Evolutionary conservation across 2,888 invertebrate species (phyloP).

Genomic region (Chrysolina haemoptera): DNA sequence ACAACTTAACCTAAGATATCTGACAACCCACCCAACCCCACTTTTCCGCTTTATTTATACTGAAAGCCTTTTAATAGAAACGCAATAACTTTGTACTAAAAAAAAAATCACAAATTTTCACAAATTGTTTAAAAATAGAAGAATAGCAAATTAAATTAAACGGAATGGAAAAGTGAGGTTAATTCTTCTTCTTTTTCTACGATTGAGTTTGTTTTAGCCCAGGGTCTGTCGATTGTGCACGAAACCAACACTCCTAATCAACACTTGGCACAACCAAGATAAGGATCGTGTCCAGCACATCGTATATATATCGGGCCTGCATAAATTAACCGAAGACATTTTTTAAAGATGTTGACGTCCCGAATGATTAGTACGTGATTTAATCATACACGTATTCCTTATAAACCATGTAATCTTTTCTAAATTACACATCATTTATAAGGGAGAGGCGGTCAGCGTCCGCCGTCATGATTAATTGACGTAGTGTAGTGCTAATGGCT

Average conservation of each 20-base stretch:
- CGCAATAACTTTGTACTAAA: too few relatives aligned
- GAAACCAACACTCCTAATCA: neutral
- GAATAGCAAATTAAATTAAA: too few relatives aligned
- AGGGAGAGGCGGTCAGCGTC: slow-evolving; percentile 63
- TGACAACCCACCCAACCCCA: too few relatives aligned
- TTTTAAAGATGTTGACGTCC: slow-evolving; percentile 36
- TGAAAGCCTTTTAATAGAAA: too few relatives aligned
- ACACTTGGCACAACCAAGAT: neutral
- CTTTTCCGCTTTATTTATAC: too few relatives aligned
- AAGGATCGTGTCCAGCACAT: neutral
- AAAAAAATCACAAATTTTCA: too few relatives aligned
- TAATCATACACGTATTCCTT: slow-evolving; percentile 65
- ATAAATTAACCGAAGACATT: slow-evolving; percentile 23
- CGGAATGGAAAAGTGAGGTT: too few relatives aligned
- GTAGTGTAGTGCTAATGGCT: slow-evolving; percentile 67
- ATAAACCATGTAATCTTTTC: slow-evolving; percentile 68
- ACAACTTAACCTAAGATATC: too few relatives aligned
- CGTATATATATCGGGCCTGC: neutral
- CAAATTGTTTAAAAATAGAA: too few relatives aligned
- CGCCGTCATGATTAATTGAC: slow-evolving; percentile 66
- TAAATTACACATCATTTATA: slow-evolving; percentile 69
- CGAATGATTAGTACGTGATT: slow-evolving; percentile 65
- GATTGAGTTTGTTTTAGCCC: too few relatives aligned
- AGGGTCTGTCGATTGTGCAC: too few relatives aligned
- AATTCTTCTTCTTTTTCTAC: too few relatives aligned